These are phyloP conservation scores for Pegoplata infirma DNA, from an alignment of 2,888 invertebrate genomes.

Conservation along the genomic window DNA sequence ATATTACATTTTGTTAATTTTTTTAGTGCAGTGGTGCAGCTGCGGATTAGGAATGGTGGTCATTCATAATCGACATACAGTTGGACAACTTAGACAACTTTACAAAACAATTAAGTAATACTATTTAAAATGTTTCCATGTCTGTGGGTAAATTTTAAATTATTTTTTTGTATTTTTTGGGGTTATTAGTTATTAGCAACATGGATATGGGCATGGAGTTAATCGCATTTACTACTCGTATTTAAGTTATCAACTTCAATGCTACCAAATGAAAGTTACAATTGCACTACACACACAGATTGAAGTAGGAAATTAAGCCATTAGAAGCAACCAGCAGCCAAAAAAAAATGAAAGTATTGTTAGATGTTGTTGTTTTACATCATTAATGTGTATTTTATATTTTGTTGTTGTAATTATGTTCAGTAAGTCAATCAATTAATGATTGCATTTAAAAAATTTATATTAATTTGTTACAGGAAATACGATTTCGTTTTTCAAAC, in stretches of 20 bases:
- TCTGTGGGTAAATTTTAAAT: no score
- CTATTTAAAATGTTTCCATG: neutral
- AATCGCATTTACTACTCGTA: neutral
- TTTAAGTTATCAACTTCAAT: neutral
- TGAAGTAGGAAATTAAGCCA: conserved; percentile 21
- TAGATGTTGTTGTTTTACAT: neutral
- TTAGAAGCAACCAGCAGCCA: conserved; percentile 6
- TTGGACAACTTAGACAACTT: conserved; percentile 13
- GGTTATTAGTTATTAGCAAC: neutral
- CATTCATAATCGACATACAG: conserved; percentile 25
- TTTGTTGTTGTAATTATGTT: neutral
- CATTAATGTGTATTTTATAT: neutral
- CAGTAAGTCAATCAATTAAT: conserved; percentile 24
- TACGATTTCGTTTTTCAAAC: neutral
- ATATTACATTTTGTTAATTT: neutral
- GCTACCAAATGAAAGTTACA: neutral
- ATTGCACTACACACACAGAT: neutral
- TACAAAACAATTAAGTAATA: conserved; percentile 26
- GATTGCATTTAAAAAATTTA: neutral
- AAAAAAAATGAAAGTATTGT: conserved; percentile 17
- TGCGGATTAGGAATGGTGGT: conserved; percentile 18
- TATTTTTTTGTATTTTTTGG: neutral
- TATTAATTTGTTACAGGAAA: conserved; percentile 10
- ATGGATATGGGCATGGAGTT: neutral
- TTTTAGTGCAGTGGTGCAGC: conserved; percentile 17